Conservation (phyloP, 92 coral and sea anemone genomes). For the Scolanthus callimorphus region DNA sequence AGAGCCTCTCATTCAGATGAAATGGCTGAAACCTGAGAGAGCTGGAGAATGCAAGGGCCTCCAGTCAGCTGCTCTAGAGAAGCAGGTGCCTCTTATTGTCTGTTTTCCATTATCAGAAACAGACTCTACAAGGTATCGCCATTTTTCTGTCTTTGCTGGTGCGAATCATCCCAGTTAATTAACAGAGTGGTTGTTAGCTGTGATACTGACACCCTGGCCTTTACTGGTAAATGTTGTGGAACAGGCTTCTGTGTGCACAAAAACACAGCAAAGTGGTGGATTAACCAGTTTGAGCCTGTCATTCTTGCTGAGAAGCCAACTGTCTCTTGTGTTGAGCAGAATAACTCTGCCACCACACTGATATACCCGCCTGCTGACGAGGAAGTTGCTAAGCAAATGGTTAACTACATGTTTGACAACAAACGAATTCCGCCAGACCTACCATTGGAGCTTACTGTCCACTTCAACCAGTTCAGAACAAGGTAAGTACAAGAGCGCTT, state of each 20-base stretch:
- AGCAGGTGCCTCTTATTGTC: conserved; percentile 19
- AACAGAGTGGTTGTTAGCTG: conserved; percentile 20
- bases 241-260: conserved; percentile 23
- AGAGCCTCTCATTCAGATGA: background rate
- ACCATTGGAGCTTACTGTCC: conserved; percentile 6
- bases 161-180: conserved; percentile 7
- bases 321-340: background rate
- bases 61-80: background rate
- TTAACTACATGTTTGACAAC: conserved; percentile 1
- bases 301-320: background rate
- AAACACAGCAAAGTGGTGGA: conserved; percentile 13
- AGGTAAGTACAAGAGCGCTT: background rate
- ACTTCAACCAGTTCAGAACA: background rate
- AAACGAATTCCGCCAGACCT: conserved; percentile 15
- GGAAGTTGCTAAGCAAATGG: conserved; percentile 8
- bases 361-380: conserved; percentile 13
- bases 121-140: conserved; percentile 9
- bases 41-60: conserved; percentile 14
- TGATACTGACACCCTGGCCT: background rate
- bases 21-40: conserved; percentile 18
- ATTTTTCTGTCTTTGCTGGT: conserved; percentile 27
- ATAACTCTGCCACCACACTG: background rate
- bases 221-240: conserved; percentile 19
- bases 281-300: conserved; percentile 9
- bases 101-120: background rate